phyloP scores from a whole-genome alignment of 2,888 invertebrate species.

The Polyommatus icarus region DNA sequence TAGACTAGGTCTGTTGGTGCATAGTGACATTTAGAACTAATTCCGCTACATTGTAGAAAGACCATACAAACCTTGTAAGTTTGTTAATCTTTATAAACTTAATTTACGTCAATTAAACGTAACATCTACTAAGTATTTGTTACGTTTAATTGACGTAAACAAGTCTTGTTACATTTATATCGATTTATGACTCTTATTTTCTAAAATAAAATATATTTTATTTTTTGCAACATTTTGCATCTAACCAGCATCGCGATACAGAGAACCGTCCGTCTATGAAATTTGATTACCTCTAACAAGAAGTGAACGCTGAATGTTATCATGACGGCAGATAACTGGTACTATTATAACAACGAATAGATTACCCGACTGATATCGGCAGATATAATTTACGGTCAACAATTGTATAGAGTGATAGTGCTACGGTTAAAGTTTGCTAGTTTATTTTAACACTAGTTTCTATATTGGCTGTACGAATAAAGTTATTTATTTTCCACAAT shows the following conservation, averaged over 20 bases:
- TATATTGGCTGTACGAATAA: too few species aligned
- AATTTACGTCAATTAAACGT: too few species aligned
- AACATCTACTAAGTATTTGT: too few species aligned
- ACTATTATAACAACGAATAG: conserved; percentile 40
- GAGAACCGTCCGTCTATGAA: conserved; percentile 8
- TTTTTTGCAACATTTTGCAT: background rate
- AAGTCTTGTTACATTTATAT: too few species aligned
- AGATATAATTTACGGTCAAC: conserved; percentile 38
- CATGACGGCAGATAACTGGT: conserved; percentile 38
- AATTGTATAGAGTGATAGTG: conserved; percentile 27
- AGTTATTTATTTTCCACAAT: too few species aligned
- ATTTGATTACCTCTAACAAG: conserved; percentile 40
- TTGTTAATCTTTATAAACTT: too few species aligned
- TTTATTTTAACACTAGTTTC: background rate
- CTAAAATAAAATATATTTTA: background rate
- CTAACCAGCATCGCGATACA: background rate
- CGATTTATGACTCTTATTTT: background rate
- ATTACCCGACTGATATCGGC: conserved; percentile 38
- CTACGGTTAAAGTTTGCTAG: background rate
- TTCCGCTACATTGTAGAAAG: too few species aligned
- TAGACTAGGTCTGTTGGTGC: too few species aligned
- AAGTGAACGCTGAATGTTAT: conserved; percentile 36
- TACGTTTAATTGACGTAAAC: too few species aligned
- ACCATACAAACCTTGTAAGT: too few species aligned
- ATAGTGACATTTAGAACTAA: too few species aligned